These are phyloP conservation scores for Psittacula cyanocephala DNA, from an alignment of 2,113 vertebrate species.

Conservation along the genomic window DNA sequence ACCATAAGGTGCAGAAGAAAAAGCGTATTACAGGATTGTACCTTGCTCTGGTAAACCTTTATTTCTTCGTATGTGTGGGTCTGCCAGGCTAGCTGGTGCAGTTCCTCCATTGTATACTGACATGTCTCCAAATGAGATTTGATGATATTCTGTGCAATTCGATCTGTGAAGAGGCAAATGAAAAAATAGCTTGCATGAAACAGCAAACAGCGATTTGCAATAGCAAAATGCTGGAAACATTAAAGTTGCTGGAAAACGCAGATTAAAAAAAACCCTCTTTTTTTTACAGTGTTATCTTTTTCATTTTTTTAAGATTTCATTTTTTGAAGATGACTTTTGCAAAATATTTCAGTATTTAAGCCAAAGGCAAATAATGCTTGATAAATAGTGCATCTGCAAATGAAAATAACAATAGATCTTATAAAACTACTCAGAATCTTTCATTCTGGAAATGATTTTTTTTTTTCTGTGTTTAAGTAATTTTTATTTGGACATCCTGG, in stretches of 20 bases:
- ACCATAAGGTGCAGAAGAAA: not conserved
- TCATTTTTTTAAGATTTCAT: not conserved
- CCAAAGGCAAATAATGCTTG: not conserved
- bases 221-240: not conserved
- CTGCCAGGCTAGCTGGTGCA: constrained; percentile 98
- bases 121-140: constrained; percentile 99
- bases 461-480: not conserved
- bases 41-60: constrained; percentile 99
- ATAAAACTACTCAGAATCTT: not conserved
- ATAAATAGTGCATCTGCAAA: not conserved
- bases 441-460: not conserved
- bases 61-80: constrained; percentile 98
- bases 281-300: not conserved
- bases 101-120: constrained; percentile 96
- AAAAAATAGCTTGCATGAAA: not conserved
- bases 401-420: not conserved
- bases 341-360: not conserved
- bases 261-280: not conserved
- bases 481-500: not conserved
- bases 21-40: constrained; percentile 38
- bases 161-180: constrained; percentile 77
- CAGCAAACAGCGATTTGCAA: not conserved
- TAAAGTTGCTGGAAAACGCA: not conserved
- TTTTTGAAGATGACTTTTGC: not conserved
- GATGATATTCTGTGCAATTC: constrained; percentile 99